Conservation (phyloP, 2,113 vertebrate genomes). For the Gallinago undulata region DNA sequence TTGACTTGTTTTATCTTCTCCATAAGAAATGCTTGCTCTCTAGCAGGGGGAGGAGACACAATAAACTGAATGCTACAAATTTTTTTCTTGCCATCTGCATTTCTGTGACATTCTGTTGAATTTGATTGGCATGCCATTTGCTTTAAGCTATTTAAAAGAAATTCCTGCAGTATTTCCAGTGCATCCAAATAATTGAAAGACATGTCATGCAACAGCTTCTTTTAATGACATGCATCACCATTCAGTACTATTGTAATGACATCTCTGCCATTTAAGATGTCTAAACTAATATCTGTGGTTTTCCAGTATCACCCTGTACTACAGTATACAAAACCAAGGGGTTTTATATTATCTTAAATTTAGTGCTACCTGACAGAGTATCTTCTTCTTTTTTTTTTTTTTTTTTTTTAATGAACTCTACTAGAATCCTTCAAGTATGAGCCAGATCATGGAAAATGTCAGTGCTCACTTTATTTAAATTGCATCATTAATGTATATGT, state of each 20-base stretch:
- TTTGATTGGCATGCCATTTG: constrained; percentile 39
- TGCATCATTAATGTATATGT: background rate
- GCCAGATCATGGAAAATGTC: background rate
- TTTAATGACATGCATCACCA: constrained; percentile 27
- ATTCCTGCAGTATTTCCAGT: background rate
- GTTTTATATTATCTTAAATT: background rate
- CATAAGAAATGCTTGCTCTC: background rate
- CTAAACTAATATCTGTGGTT: background rate
- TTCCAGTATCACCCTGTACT: background rate
- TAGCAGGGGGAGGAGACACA: background rate
- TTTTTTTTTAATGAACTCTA: background rate
- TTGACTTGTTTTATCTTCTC: background rate
- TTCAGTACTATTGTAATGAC: constrained; percentile 23
- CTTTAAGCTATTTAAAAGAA: constrained; percentile 33
- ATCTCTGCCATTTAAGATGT: background rate
- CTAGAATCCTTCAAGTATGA: background rate
- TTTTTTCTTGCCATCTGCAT: background rate
- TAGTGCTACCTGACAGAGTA: background rate
- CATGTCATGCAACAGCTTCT: constrained; percentile 17
- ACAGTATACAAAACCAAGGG: background rate
- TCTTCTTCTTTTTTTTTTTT: background rate
- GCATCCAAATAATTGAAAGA: constrained; percentile 46
- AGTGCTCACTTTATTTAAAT: background rate
- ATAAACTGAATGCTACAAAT: background rate
- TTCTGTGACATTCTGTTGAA: background rate